phyloP scores from a whole-genome alignment of 2,113 vertebrate genomes.

The Hipposideros armiger region DNA sequence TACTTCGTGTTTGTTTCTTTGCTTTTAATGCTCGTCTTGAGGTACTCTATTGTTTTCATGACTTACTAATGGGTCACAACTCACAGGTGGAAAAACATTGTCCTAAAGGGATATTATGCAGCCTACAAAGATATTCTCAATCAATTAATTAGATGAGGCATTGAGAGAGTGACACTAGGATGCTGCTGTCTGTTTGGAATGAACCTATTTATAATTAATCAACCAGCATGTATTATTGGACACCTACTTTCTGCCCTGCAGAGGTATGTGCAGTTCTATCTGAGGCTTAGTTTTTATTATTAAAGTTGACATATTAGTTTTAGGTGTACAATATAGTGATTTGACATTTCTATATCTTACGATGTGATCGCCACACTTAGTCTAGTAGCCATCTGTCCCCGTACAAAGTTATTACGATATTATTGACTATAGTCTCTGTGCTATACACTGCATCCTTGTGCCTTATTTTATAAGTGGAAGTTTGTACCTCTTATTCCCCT shows the following conservation, averaged over 20 bases:
- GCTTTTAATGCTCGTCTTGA: not conserved
- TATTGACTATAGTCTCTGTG: too few relatives aligned
- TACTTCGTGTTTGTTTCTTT: not conserved
- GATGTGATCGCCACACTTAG: too few relatives aligned
- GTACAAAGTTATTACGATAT: too few relatives aligned
- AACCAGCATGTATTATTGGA: not conserved
- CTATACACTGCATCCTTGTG: too few relatives aligned
- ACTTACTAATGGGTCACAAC: not conserved
- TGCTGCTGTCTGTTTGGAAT: not conserved
- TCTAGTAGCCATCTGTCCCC: too few relatives aligned
- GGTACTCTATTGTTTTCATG: not conserved
- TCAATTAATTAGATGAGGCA: constrained; percentile 1
- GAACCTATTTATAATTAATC: constrained; percentile 19
- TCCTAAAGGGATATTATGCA: not conserved
- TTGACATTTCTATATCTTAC: too few relatives aligned
- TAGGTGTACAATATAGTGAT: too few relatives aligned
- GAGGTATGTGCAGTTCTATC: not conserved
- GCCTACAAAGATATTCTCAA: not conserved
- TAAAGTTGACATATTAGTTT: too few relatives aligned
- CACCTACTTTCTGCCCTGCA: not conserved
- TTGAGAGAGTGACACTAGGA: not conserved
- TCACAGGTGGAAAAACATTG: not conserved
- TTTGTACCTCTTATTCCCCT: too few relatives aligned
- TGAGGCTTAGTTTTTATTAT: not conserved
- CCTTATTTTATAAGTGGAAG: too few relatives aligned